Percentiles rank a stretch among this genome's conserved stretches.
Conservation (phyloP, 2,888 invertebrate species). For the Gari tellinella region DNA sequence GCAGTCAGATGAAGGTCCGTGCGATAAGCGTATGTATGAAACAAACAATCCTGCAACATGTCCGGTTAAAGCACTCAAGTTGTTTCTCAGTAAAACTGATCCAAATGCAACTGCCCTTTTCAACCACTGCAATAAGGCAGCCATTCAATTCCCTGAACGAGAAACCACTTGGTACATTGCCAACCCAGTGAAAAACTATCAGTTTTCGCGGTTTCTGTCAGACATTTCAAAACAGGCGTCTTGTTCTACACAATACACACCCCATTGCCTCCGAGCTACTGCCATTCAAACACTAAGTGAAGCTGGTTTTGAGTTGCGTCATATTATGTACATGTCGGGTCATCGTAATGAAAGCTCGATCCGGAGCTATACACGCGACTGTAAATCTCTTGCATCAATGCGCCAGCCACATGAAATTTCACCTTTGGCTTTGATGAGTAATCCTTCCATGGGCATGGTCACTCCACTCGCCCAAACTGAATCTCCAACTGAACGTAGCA, state of each 20-base stretch:
- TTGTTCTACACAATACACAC: no score
- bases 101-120: conserved; percentile 9
- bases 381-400: conserved; percentile 1
- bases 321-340: conserved; percentile 15
- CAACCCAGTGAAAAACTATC: no score
- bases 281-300: not conserved
- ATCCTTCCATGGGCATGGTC: not conserved
- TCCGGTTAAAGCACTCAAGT: conserved; percentile 19
- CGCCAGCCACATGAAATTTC: conserved; percentile 5
- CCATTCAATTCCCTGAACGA: conserved; percentile 1
- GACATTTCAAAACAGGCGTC: no score
- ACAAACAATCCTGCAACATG: conserved; percentile 5
- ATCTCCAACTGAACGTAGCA: not conserved
- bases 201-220: no score
- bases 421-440: no score
- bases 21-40: conserved; percentile 30
- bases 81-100: conserved; percentile 11
- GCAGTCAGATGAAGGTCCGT: conserved; percentile 13
- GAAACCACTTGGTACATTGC: not conserved
- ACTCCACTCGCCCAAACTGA: not conserved
- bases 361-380: conserved; percentile 3
- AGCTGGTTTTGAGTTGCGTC: conserved; percentile 10
- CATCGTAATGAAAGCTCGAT: conserved; percentile 11
- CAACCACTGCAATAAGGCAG: conserved; percentile 11
- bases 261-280: no score